Base-by-base conservation (phyloP, 1,140 invertebrate species). In the Listronotus bonariensis region DNA sequence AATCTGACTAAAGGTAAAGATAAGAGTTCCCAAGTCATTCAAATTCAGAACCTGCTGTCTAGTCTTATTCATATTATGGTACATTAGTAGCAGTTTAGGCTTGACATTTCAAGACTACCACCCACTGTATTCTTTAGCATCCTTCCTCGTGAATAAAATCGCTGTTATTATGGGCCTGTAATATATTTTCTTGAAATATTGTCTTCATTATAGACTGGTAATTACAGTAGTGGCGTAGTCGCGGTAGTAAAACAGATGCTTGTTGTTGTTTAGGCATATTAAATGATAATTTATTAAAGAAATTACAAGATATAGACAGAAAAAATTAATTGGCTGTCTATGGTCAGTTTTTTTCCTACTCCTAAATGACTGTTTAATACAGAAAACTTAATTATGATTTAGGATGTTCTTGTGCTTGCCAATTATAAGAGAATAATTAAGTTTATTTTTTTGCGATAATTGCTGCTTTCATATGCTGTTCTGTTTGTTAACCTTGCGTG, bases 171-270 rank as follows among this genome's bases (percentile, higher is more conserved):
- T 17, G 15, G 6, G 10, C 45, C 15, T 14, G 45, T 48, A 20
- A 48, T 48, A 43, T 43, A 43, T 48, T 48, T 26, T 26, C 45
- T 17, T 48, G 45, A 48, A 48, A 48, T 48, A 48, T 48, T 48
- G 18, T 48, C 45, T 48, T 17, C 45, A 48, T 48, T 48, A 48
- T 48, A 48, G 12, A 17, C 17, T 45, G 42, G 45, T 20, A 48
- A 48, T 48, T 48, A 48, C 12, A 6, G 45, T 48, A 18, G 45
- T 10, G 18, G 5, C 20, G 18, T 48, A 48, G 18, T 20, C 45
- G 9, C 6, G 17, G 45, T 10, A 48, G 15, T 48, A 20, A 48
- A 48, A 48, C 45, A 48, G 45, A 48, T 20, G 45, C 45, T 3
- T 12, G 18, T 26, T 18, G 45, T 11, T 26, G 18, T 48, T 48